Percentiles rank a stretch among this genome's conserved stretches.
Evolutionary conservation across 1,140 invertebrate species (phyloP).

Genomic region (Danaus plexippus): DNA sequence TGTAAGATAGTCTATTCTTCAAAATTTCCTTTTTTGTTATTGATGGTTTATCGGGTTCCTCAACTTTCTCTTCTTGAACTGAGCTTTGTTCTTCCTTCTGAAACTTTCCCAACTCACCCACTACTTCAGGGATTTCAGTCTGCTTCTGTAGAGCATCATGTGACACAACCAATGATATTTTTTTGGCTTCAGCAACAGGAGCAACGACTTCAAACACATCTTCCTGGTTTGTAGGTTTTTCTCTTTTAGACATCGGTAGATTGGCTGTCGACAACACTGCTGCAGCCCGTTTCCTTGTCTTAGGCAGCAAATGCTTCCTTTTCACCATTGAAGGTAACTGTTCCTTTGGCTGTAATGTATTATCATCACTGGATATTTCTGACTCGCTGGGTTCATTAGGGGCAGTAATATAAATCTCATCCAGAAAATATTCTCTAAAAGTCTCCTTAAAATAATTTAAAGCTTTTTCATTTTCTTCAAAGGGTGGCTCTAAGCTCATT

Average conservation of each 20-base stretch:
- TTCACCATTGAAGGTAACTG: slow-evolving; percentile 70
- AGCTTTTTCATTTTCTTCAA: slow-evolving; percentile 74
- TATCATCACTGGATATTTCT: slow-evolving; percentile 84
- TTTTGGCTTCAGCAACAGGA: slow-evolving; percentile 71
- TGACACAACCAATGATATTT: slow-evolving; percentile 77
- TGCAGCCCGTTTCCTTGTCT: slow-evolving; percentile 76
- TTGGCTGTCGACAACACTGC: slow-evolving; percentile 60
- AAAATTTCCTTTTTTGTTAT: slow-evolving; percentile 79
- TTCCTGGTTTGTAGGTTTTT: slow-evolving; percentile 64
- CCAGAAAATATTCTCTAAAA: slow-evolving; percentile 43
- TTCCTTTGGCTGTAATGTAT: slow-evolving; percentile 49
- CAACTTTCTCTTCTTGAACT: slow-evolving; percentile 26
- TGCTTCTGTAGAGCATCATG: slow-evolving; percentile 53
- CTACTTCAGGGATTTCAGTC: slow-evolving; percentile 40
- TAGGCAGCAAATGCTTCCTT: slow-evolving; percentile 73
- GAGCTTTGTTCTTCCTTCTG: slow-evolving; percentile 41
- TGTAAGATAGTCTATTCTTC: slow-evolving; percentile 78
- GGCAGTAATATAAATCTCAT: slow-evolving; percentile 29
- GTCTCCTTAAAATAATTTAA: slow-evolving; percentile 61
- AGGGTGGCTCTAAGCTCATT: slow-evolving; percentile 93
- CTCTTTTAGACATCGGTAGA: slow-evolving; percentile 54
- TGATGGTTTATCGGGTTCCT: slow-evolving; percentile 59
- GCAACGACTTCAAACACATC: slow-evolving; percentile 77
- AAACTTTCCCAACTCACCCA: slow-evolving; percentile 60
- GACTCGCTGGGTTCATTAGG: slow-evolving; percentile 58